Base-by-base conservation (phyloP, 1,140 invertebrate genomes). In the Hirudo medicinalis region DNA sequence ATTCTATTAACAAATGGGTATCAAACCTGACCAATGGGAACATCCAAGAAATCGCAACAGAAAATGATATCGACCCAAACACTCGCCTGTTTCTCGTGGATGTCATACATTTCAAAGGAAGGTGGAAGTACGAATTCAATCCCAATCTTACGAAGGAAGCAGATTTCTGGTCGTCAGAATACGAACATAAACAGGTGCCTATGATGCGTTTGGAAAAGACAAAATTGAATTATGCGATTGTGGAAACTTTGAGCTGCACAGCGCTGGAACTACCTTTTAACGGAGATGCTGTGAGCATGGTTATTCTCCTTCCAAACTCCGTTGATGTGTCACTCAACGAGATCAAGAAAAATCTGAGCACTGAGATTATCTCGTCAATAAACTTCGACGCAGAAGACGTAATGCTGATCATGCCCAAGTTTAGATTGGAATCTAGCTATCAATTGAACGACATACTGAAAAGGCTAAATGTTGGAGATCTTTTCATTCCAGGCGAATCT, bases 231-330 rank as follows among this genome's bases (percentile, higher is more conserved):
- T 49, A 49, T 49, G 43, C 43, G 11, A 15, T 49, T 17, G 43
- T 49, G 43, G 43, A 49, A 49, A 1, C 43, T 2, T 49, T 63
- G 57, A 13, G 29, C 9, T 86, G 89, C 60, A 84, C 87, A 75
- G 86, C 89, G 49, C 76, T 90, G 43, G 87, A 85, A 2, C 76
- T 91, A 8, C 89, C 89, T 0, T 91, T 90, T 77, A 86, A 87
- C 77, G 86, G 85, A 1, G 82, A 83, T 27, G 79, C 76, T 4
- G 83, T 84, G 3, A 85, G 85, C 2, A 88, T 91, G 86, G 88
- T 89, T 72, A 86, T 94, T 43, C 79, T 94, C 0, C 80, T 89
- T 25, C 89, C 89, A 0, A 80, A 78, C 22, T 49, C 43, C 43
- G 9, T 49, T 49, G 60, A 69, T 8, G 80, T 83, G 72, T n/a